These are phyloP conservation scores for Nemotelus pantherinus DNA, from an alignment of 2,888 invertebrate species.

Conservation along the genomic window DNA sequence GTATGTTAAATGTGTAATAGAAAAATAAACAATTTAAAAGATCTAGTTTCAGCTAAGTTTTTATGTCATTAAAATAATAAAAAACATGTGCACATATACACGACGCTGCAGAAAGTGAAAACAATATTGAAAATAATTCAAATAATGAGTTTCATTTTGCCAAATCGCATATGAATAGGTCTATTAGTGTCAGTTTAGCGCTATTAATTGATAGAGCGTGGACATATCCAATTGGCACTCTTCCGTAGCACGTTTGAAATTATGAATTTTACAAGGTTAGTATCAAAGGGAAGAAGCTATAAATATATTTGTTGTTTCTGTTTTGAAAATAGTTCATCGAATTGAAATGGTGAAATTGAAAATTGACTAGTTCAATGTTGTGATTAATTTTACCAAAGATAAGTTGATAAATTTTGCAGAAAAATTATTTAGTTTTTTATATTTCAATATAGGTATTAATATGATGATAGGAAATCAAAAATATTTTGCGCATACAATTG, in stretches of 20 bases:
- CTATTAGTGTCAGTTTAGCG: slow-evolving; percentile 8
- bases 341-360: too few relatives aligned
- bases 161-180: slow-evolving; percentile 27
- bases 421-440: too few relatives aligned
- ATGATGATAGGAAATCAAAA: too few relatives aligned
- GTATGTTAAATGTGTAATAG: background rate
- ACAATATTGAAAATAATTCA: slow-evolving; percentile 5
- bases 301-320: too few relatives aligned
- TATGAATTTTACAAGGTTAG: slow-evolving; percentile 1
- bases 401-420: too few relatives aligned
- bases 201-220: slow-evolving; percentile 21
- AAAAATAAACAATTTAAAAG: background rate
- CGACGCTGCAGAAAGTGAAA: slow-evolving; percentile 16
- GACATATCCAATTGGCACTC: slow-evolving; percentile 2
- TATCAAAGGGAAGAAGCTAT: background rate
- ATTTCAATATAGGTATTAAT: too few relatives aligned
- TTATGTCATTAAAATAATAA: background rate
- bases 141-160: background rate
- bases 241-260: background rate
- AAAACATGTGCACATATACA: too few relatives aligned
- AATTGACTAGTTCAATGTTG: too few relatives aligned
- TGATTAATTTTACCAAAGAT: too few relatives aligned
- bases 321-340: too few relatives aligned
- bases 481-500: too few relatives aligned
- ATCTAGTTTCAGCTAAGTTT: background rate